These are phyloP conservation scores for Popillia japonica DNA, from an alignment of 1,140 invertebrate species.

Conservation along the genomic window DNA sequence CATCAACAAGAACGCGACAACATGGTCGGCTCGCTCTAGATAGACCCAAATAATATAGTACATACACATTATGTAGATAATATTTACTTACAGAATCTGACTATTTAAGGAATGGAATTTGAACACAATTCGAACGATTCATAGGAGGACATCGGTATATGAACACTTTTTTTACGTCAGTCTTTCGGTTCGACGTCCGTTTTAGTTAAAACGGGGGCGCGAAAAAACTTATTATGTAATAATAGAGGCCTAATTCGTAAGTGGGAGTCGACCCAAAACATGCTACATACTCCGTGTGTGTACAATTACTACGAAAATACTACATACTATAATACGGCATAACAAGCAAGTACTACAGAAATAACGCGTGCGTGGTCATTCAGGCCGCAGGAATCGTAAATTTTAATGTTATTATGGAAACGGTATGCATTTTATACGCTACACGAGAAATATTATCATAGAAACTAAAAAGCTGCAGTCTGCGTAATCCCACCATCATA, in stretches of 20 bases:
- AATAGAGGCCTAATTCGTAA: conserved; percentile 21
- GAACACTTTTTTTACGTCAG: conserved; percentile 27
- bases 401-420: conserved; percentile 17
- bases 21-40: conserved; percentile 16
- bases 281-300: neutral
- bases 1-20: neutral
- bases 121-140: conserved; percentile 13
- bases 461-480: conserved; percentile 36
- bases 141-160: neutral
- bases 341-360: neutral
- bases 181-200: neutral
- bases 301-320: conserved; percentile 14
- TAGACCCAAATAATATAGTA: conserved; percentile 2
- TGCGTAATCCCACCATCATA: conserved; percentile 33
- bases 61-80: neutral
- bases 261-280: neutral
- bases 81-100: conserved; percentile 22
- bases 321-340: conserved; percentile 4
- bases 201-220: neutral
- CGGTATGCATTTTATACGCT: conserved; percentile 25
- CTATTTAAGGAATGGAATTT: conserved; percentile 6
- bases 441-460: conserved; percentile 36
- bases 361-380: neutral
- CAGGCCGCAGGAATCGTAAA: neutral
- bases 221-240: conserved; percentile 35